Percentiles rank a stretch among this genome's conserved stretches.
phyloP scores from a whole-genome alignment of 2,888 invertebrate species.

The Sarcophaga caerulescens region DNA sequence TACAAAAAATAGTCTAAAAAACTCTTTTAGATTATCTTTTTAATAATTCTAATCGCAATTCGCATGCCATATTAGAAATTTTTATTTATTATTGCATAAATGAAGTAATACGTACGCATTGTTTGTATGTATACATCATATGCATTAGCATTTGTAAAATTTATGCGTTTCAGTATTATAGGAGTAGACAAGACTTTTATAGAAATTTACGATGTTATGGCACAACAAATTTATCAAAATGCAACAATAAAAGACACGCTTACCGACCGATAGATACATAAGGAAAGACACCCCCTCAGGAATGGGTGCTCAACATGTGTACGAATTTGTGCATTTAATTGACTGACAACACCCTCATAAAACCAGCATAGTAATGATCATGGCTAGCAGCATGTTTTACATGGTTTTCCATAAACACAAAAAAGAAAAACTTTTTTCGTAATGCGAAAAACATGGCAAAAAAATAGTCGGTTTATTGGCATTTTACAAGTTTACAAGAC shows the following conservation, averaged over 20 bases:
- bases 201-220: constrained; percentile 18
- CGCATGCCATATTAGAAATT: no score
- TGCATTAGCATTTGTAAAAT: background rate
- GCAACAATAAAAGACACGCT: background rate
- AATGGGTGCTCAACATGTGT: background rate
- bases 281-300: constrained; percentile 4
- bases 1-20: no score
- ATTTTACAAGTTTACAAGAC: constrained; percentile 41
- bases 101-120: no score
- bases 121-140: background rate
- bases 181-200: constrained; percentile 25
- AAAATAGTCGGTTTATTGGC: constrained; percentile 49
- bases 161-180: constrained; percentile 1
- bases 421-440: background rate
- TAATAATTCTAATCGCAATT: no score
- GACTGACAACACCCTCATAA: constrained; percentile 57
- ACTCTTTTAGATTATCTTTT: no score
- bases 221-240: constrained; percentile 23
- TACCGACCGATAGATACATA: background rate
- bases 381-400: constrained; percentile 31
- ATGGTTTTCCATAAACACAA: constrained; percentile 5
- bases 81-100: no score
- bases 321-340: constrained; percentile 34
- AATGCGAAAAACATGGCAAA: background rate
- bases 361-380: constrained; percentile 13